Evolutionary conservation across 2,797 vertebrate species (phyloP).

Genomic region (Tenualosa ilisha): DNA sequence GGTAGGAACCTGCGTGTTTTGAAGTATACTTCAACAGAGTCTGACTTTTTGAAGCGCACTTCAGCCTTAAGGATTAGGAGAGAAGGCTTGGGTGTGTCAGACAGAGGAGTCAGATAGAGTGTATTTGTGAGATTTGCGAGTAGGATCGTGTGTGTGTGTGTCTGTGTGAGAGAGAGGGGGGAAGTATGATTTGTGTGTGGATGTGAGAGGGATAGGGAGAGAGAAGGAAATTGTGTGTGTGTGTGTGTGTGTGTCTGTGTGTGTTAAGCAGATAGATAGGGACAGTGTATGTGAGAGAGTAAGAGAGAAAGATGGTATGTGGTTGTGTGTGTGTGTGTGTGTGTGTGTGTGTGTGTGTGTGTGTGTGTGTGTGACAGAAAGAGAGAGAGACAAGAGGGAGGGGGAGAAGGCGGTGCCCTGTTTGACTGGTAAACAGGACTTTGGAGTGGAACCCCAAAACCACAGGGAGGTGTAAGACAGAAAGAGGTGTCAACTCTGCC

Average conservation of each 20-base stretch:
- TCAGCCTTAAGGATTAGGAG: too few relatives aligned
- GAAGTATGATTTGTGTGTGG: too few relatives aligned
- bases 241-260: not conserved
- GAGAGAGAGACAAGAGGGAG: too few relatives aligned
- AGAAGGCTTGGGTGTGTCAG: too few relatives aligned
- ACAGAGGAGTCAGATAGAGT: too few relatives aligned
- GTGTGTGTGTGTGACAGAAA: not conserved
- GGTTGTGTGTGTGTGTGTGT: not conserved
- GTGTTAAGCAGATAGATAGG: not conserved
- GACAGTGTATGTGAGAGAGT: not conserved
- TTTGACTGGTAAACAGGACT: conserved; percentile 23
- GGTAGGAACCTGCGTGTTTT: too few relatives aligned
- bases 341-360: conserved; percentile 4
- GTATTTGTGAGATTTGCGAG: too few relatives aligned
- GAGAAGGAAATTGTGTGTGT: not conserved
- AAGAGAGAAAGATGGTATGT: not conserved
- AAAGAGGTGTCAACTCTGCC: conserved; percentile 56
- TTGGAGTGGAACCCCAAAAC: conserved; percentile 49
- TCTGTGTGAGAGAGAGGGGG: too few relatives aligned
- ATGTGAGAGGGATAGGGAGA: too few relatives aligned
- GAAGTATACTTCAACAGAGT: too few relatives aligned
- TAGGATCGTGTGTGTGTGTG: too few relatives aligned
- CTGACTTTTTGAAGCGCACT: too few relatives aligned
- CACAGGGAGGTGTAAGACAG: conserved; percentile 63
- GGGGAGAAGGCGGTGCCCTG: not conserved